phyloP scores from a whole-genome alignment of 2,113 vertebrate genomes.

The Ochotona curzoniae region DNA sequence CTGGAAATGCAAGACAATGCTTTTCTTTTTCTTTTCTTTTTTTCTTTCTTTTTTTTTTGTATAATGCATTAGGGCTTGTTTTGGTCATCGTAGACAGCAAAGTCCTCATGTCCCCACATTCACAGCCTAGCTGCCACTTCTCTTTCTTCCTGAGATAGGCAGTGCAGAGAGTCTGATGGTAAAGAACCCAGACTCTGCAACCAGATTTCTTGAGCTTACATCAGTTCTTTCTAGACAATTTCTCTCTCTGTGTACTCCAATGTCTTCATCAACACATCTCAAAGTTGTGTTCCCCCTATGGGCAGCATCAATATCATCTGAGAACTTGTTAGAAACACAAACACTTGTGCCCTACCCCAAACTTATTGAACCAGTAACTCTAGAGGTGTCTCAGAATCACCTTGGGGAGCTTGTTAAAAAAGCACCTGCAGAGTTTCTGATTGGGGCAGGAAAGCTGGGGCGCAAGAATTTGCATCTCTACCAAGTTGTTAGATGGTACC shows the following conservation, averaged over 20 bases:
- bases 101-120: background rate
- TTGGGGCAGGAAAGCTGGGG: background rate
- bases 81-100: background rate
- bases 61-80: background rate
- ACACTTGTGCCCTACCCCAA: background rate
- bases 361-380: background rate
- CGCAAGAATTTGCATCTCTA: conserved; percentile 41
- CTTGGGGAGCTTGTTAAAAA: background rate
- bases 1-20: background rate
- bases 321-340: background rate
- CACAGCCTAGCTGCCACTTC: background rate
- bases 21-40: background rate
- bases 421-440: background rate
- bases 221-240: background rate
- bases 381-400: background rate
- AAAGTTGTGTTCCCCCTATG: background rate
- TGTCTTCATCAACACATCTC: background rate
- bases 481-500: background rate
- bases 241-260: background rate
- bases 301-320: background rate
- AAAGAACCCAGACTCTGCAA: background rate
- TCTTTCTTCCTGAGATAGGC: background rate
- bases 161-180: too few relatives aligned
- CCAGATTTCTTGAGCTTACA: background rate
- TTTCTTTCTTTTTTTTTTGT: background rate